Percentiles rank a stretch among this genome's conserved stretches.
Conservation (phyloP, 2,888 invertebrate species). For the Drosophila phalerata region DNA sequence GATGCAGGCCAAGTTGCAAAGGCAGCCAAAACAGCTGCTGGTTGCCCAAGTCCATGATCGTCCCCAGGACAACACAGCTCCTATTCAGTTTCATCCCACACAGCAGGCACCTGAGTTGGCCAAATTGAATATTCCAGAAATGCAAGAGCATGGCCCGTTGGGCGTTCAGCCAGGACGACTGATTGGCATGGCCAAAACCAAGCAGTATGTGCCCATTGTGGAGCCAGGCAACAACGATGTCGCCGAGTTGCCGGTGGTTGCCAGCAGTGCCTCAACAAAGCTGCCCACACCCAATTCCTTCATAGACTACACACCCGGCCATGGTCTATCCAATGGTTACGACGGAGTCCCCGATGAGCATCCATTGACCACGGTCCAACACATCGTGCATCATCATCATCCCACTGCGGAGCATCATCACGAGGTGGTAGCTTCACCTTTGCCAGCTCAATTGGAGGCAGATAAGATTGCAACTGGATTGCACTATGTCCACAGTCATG, state of each 20-base stretch:
- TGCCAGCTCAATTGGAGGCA: slow-evolving; percentile 58
- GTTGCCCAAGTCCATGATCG: slow-evolving; percentile 40
- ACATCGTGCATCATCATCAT: slow-evolving; percentile 59
- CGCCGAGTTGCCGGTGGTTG: slow-evolving; percentile 24
- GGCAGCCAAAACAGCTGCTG: slow-evolving; percentile 62
- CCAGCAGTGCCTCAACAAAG: slow-evolving; percentile 35
- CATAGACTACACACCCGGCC: slow-evolving; percentile 66
- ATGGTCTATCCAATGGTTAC: slow-evolving; percentile 82
- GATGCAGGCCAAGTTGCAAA: slow-evolving; percentile 79
- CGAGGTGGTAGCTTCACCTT: slow-evolving; percentile 35
- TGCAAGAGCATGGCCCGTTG: slow-evolving; percentile 43
- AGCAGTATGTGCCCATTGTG: slow-evolving; percentile 82
- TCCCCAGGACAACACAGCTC: slow-evolving; percentile 83
- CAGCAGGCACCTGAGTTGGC: slow-evolving; percentile 29
- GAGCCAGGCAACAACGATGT: slow-evolving; percentile 73
- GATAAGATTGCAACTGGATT: slow-evolving; percentile 48
- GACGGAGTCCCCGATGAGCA: slow-evolving; percentile 64
- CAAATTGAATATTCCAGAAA: slow-evolving; percentile 19
- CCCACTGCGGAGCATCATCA: slow-evolving; percentile 25
- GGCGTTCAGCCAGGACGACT: slow-evolving; percentile 69
- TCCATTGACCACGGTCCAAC: slow-evolving; percentile 59
- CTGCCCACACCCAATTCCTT: slow-evolving; percentile 70
- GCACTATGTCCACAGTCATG: slow-evolving; percentile 47
- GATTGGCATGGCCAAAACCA: slow-evolving; percentile 81
- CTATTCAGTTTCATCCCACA: slow-evolving; percentile 82